Percentiles rank a stretch among this genome's conserved stretches.
phyloP scores from a whole-genome alignment of 2,113 vertebrate species.

The Illadopsis cleaveri region DNA sequence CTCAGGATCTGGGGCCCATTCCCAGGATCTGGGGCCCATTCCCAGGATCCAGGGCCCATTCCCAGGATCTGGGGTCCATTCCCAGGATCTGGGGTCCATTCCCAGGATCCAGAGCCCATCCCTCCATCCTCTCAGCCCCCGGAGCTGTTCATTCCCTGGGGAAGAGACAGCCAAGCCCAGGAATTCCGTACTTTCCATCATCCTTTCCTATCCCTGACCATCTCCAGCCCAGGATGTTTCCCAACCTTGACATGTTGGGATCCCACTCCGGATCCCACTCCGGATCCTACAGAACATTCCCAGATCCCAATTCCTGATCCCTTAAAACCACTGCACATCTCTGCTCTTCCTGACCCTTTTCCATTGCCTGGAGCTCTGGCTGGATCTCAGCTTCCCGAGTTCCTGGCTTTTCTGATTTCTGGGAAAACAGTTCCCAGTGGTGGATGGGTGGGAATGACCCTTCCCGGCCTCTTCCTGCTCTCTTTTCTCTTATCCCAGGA shows the following conservation, averaged over 20 bases:
- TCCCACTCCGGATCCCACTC: background rate
- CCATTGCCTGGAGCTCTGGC: background rate
- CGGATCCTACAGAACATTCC: background rate
- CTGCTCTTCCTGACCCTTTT: background rate
- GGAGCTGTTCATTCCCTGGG: background rate
- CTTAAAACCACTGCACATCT: background rate
- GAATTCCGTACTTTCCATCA: fast-evolving
- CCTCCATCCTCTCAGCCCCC: too few species aligned
- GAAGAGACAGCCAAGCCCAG: background rate
- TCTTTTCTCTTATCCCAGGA: background rate
- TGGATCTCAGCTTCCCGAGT: background rate
- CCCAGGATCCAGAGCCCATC: background rate
- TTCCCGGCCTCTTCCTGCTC: background rate
- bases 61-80: fast-evolving
- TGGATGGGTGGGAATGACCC: background rate
- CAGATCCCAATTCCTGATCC: background rate
- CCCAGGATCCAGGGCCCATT: fast-evolving
- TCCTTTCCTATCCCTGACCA: background rate
- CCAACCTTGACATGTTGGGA: background rate
- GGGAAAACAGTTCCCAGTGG: background rate
- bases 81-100: fast-evolving
- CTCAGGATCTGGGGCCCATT: fast-evolving
- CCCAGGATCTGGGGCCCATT: fast-evolving
- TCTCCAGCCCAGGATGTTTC: fast-evolving
- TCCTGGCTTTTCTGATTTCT: background rate